These are phyloP conservation scores for Pangasius mekongensis DNA, from an alignment of 2,797 vertebrate species.

Conservation along the genomic window DNA sequence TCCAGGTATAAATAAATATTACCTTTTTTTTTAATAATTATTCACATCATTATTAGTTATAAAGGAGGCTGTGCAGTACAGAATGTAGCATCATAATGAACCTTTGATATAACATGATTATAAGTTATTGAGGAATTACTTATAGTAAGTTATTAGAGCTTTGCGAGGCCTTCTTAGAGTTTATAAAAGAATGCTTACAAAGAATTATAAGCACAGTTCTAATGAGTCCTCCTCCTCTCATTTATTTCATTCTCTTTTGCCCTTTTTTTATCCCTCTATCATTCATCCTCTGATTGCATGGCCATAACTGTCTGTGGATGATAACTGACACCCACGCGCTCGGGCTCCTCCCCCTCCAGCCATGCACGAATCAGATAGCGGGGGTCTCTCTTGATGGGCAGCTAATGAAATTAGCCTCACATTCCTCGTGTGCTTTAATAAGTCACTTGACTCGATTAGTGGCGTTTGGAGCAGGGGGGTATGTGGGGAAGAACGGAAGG, in stretches of 20 bases:
- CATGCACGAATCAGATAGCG: constrained; percentile 72
- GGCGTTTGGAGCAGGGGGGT: constrained; percentile 60
- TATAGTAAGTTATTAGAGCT: neutral
- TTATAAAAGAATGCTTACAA: neutral
- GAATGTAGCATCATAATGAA: neutral
- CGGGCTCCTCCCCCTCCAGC: constrained; percentile 48
- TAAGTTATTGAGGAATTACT: neutral
- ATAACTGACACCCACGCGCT: constrained; percentile 66
- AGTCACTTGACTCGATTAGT: constrained; percentile 86
- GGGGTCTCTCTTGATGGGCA: constrained; percentile 65
- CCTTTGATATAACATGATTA: neutral
- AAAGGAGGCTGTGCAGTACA: neutral
- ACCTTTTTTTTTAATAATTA: neutral
- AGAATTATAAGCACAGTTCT: neutral
- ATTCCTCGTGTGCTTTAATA: constrained; percentile 86
- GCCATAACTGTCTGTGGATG: constrained; percentile 69
- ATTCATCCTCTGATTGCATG: constrained; percentile 67
- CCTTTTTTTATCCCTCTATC: constrained; percentile 11
- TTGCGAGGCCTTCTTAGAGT: neutral
- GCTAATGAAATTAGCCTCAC: constrained; percentile 81
- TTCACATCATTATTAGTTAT: neutral
- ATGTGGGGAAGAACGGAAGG: constrained; percentile 19
- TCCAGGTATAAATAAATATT: neutral
- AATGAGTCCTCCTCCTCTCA: constrained; percentile 40
- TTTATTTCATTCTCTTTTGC: constrained; percentile 59